Conservation (phyloP, 2,113 vertebrate genomes). For the Varanus komodoensis region DNA sequence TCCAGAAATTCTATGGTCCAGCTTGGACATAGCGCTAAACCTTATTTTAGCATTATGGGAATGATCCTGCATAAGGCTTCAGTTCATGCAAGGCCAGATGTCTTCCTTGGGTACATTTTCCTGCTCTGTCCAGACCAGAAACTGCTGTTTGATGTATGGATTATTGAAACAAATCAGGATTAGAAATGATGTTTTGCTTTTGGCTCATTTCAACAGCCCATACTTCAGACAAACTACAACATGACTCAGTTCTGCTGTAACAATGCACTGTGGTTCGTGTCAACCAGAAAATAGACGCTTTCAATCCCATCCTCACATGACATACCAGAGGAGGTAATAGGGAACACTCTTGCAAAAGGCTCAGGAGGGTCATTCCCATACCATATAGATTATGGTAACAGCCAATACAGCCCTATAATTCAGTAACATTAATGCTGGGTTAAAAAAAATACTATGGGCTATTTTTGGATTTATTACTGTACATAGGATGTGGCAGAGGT, state of each 20-base stretch:
- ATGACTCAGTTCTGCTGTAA: background rate
- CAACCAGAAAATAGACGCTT: background rate
- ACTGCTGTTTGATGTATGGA: background rate
- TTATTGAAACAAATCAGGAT: background rate
- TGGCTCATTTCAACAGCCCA: too few relatives aligned
- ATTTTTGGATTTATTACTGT: background rate
- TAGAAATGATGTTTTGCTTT: background rate
- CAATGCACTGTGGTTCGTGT: background rate
- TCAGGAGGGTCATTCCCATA: too few relatives aligned
- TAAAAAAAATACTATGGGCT: accelerated
- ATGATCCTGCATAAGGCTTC: too few relatives aligned
- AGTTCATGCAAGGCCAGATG: too few relatives aligned
- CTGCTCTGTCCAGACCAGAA: background rate
- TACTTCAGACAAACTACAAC: background rate
- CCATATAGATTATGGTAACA: background rate
- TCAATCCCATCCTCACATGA: background rate
- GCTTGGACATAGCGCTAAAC: background rate
- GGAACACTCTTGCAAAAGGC: background rate
- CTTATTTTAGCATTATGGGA: background rate
- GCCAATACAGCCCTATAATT: background rate
- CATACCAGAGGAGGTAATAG: background rate
- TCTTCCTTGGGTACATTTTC: background rate
- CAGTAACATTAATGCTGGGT: background rate
- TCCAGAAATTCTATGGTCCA: background rate
- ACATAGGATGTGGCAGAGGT: background rate